Evolutionary conservation across 1,140 invertebrate genomes (phyloP).

Genomic region (Drosophila orosa): DNA sequence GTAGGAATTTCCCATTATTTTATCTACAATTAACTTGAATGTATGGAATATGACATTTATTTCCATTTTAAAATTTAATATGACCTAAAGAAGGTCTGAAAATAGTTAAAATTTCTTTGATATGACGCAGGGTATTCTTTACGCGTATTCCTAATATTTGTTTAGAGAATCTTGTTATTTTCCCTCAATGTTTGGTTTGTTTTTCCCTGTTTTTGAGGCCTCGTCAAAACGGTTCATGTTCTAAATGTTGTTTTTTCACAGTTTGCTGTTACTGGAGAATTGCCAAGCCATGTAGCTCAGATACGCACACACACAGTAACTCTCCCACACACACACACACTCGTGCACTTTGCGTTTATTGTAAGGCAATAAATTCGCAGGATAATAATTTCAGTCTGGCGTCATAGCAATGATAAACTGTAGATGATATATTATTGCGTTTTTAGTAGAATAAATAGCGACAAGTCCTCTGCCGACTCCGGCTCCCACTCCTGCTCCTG

Average conservation of each 20-base stretch:
- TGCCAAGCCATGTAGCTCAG: slow-evolving; percentile 18
- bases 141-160: not conserved
- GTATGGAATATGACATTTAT: not conserved
- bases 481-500: not conserved
- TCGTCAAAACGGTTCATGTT: slow-evolving; percentile 62
- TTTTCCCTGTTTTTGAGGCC: slow-evolving; percentile 48
- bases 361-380: slow-evolving; percentile 83
- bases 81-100: no score
- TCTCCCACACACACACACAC: slow-evolving; percentile 21
- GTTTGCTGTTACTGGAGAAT: slow-evolving; percentile 30
- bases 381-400: slow-evolving; percentile 84
- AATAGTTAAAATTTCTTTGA: not conserved
- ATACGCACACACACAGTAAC: slow-evolving; percentile 6
- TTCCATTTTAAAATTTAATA: not conserved
- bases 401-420: slow-evolving; percentile 84
- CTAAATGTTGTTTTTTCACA: slow-evolving; percentile 51
- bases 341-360: slow-evolving; percentile 73
- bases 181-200: slow-evolving; percentile 3
- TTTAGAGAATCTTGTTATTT: not conserved
- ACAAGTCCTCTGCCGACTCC: slow-evolving; percentile 29
- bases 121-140: not conserved
- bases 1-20: not conserved
- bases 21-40: not conserved
- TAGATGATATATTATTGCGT: slow-evolving; percentile 83
- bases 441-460: slow-evolving; percentile 79